These are phyloP conservation scores for Globia sparganii DNA, from an alignment of 2,888 invertebrate species.

Conservation along the genomic window DNA sequence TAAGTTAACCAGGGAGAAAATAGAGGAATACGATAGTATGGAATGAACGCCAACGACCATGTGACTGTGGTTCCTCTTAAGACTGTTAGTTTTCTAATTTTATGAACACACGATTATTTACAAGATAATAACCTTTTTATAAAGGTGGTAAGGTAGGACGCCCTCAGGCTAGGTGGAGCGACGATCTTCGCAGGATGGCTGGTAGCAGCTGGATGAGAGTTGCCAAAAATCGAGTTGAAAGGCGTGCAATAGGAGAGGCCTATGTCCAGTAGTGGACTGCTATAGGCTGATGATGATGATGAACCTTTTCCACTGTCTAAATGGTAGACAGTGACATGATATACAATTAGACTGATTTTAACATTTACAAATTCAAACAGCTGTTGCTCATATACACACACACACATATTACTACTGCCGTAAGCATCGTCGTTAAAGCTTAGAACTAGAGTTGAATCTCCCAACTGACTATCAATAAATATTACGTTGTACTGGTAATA, in stretches of 20 bases:
- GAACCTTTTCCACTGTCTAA: not conserved
- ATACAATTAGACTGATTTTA: slow-evolving; percentile 3
- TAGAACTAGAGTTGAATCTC: slow-evolving; percentile 4
- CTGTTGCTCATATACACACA: slow-evolving; percentile 7
- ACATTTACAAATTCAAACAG: slow-evolving; percentile 16
- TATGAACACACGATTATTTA: not conserved
- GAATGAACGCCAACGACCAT: no score
- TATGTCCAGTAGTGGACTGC: no score
- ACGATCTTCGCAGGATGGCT: no score
- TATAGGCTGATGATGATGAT: no score
- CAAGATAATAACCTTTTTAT: not conserved
- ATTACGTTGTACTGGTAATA: not conserved
- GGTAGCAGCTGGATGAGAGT: no score
- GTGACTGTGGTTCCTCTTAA: not conserved
- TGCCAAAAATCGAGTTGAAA: no score
- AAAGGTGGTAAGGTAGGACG: no score
- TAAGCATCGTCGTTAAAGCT: not conserved
- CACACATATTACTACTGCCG: slow-evolving; percentile 1
- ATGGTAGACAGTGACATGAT: slow-evolving; percentile 16
- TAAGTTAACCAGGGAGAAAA: not conserved
- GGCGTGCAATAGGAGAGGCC: no score
- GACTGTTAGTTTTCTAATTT: not conserved
- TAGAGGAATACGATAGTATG: no score
- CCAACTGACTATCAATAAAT: not conserved
- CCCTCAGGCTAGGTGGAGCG: no score